A percentile compares a stretch with the other conserved stretches of the same genome.
Evolutionary conservation across 2,797 vertebrate species (phyloP).

Genomic region (Chelonia mydas): DNA sequence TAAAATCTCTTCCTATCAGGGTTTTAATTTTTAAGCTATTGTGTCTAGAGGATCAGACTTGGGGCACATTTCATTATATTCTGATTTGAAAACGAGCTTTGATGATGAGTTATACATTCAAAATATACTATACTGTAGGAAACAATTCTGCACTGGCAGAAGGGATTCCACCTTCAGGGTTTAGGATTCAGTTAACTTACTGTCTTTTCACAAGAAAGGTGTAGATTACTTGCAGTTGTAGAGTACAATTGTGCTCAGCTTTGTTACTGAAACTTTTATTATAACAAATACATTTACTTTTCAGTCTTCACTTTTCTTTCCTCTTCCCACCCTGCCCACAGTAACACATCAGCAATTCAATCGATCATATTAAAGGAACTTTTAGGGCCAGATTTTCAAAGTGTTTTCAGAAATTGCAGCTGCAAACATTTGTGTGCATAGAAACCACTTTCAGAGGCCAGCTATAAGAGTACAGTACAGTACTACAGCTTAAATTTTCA

Average conservation of each 20-base stretch:
- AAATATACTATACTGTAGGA: constrained; percentile 12
- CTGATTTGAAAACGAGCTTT: constrained; percentile 1
- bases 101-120: not conserved
- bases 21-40: constrained; percentile 13
- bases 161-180: not conserved
- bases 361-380: not conserved
- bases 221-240: not conserved
- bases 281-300: not conserved
- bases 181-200: not conserved
- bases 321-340: not conserved
- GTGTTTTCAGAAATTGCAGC: not conserved
- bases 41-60: not conserved
- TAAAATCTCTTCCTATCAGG: constrained; percentile 1
- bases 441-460: not conserved
- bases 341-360: not conserved
- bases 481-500: not conserved
- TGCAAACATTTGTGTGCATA: not conserved
- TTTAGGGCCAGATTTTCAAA: not conserved
- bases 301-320: not conserved
- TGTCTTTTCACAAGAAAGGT: not conserved
- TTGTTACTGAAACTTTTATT: not conserved
- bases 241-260: not conserved
- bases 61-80: not conserved
- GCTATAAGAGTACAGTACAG: not conserved
- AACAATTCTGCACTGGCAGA: not conserved